These are phyloP conservation scores for Sebastes kiyomatsui DNA, from an alignment of 2,797 vertebrate genomes.

Conservation along the genomic window DNA sequence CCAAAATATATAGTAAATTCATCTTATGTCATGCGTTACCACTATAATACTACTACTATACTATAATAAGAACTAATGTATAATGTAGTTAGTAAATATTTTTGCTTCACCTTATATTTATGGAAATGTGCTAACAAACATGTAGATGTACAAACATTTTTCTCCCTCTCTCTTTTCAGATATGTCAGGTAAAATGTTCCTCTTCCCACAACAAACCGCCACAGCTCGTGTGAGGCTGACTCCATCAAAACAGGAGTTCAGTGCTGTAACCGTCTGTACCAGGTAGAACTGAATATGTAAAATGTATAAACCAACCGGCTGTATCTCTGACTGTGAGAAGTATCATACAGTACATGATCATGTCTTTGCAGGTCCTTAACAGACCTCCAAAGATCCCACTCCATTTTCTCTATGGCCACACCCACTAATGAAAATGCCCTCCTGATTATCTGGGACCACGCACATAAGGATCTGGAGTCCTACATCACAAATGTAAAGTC, in stretches of 20 bases:
- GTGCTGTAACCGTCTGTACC: conserved; percentile 60
- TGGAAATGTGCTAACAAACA: not conserved
- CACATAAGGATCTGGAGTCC: rapidly evolving
- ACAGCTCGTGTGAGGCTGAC: conserved; percentile 39
- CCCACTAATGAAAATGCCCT: conserved; percentile 4
- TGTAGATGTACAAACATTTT: not conserved
- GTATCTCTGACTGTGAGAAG: not conserved
- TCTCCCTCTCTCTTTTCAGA: conserved; percentile 37
- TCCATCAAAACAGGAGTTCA: conserved; percentile 23
- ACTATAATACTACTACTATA: not conserved
- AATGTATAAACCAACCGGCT: not conserved
- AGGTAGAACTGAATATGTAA: conserved; percentile 10
- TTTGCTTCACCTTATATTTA: not conserved
- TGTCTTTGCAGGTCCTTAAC: conserved; percentile 49
- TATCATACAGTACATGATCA: not conserved
- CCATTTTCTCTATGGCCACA: conserved; percentile 63
- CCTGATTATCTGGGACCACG: not conserved
- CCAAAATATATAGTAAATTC: not conserved
- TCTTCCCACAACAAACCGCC: conserved; percentile 58
- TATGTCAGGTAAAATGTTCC: conserved; percentile 56
- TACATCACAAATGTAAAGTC: not conserved
- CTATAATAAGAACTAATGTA: not conserved
- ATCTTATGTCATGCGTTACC: not conserved
- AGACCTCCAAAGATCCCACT: conserved; percentile 20
- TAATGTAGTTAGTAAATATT: not conserved